These are phyloP conservation scores for Xanthia icteritia DNA, from an alignment of 2,888 invertebrate genomes.

Conservation along the genomic window DNA sequence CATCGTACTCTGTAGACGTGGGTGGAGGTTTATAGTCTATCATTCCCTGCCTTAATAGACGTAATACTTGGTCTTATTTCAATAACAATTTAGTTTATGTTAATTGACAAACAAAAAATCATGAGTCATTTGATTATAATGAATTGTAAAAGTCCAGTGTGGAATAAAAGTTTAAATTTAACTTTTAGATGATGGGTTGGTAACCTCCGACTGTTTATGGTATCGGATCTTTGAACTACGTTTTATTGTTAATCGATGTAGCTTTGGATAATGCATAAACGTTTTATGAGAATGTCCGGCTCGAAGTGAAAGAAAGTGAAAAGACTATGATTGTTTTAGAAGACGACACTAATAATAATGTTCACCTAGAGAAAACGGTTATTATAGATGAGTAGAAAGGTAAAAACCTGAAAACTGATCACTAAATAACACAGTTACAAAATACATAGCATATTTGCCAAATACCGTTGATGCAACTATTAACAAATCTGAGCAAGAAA, in stretches of 20 bases:
- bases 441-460: neutral
- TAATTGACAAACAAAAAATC: slow-evolving; percentile 53
- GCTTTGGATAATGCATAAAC: slow-evolving; percentile 18
- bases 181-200: slow-evolving; percentile 35
- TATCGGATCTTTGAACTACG: slow-evolving; percentile 53
- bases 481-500: slow-evolving; percentile 16
- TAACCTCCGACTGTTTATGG: slow-evolving; percentile 51
- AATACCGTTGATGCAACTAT: slow-evolving; percentile 20
- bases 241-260: slow-evolving; percentile 41
- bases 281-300: neutral
- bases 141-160: slow-evolving; percentile 55
- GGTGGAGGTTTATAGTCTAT: slow-evolving; percentile 50
- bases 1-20: slow-evolving; percentile 47
- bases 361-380: neutral
- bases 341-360: neutral
- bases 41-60: slow-evolving; percentile 39
- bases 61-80: slow-evolving; percentile 35
- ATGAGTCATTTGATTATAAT: slow-evolving; percentile 45
- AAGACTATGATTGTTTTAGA: neutral
- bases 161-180: slow-evolving; percentile 44
- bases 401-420: neutral
- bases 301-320: neutral
- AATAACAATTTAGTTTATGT: slow-evolving; percentile 55
- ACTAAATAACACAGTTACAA: neutral
- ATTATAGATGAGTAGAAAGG: neutral